Base-by-base conservation (phyloP, 2,797 vertebrate genomes). In the Enteromius afrohamiltoni region DNA sequence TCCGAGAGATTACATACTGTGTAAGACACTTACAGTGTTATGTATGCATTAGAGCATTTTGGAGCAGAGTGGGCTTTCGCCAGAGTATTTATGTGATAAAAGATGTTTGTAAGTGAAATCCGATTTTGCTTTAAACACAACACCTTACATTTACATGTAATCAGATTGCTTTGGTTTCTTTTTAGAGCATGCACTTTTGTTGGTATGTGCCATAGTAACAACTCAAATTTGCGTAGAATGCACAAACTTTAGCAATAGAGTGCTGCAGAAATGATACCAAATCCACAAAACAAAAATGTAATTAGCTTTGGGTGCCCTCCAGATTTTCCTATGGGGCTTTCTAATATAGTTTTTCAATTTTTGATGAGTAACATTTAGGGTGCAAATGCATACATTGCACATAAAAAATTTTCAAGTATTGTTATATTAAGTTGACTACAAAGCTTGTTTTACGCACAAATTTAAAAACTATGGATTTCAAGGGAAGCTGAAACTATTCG, bases 1-100 rank as follows among this genome's bases (percentile, higher is more conserved):
- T 49, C 29, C 2, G 40, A 76, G 55, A 68, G 80, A 80, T 86
- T 85, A 26, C 40, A 74, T 80, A 83, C 68, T 80, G 60, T 77
- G 64, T 37, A 67, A 75, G 76, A 78, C 7, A 34, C 11, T 84
- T 31, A 9, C 78, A 62, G 23, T 58, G 47, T 77, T 78, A 55
- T 60, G 17, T 31, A 70, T 40, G 26, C 17, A 53, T 53, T 84
- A 17, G 10, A 62, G 19, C 31, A 10, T 74, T 67, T 40, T 53
- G 26, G 31, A 60, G 60, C 77, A 23, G 49, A 40, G 29, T n/a
- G 67, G 58, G 60, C 55, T 65, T n/a, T 37, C 37, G 37, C 26
- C 71, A 73, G 64, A 60, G 23, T 1, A 6, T 40, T 69, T 69
- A 23, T 55, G 49, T n/a, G n/a, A 23, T 79, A 9, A 55, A 55